Evolutionary conservation across 2,113 vertebrate species (phyloP).

Genomic region (Apodemus sylvaticus): DNA sequence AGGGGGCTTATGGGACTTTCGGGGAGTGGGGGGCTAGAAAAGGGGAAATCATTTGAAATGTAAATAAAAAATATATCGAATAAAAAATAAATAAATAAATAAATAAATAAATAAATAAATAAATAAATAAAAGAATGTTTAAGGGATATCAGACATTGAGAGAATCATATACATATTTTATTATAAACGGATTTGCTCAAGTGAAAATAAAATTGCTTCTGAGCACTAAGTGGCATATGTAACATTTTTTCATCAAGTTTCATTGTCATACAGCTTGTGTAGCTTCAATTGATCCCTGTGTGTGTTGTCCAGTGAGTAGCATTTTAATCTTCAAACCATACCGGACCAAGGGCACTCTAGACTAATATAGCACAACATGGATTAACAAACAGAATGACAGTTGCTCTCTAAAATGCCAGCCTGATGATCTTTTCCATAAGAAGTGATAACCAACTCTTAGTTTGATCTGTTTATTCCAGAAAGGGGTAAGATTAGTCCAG

Average conservation of each 20-base stretch:
- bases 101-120: no score
- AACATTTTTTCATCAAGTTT: not conserved
- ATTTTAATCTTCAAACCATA: not conserved
- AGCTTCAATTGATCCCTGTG: not conserved
- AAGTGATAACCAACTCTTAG: not conserved
- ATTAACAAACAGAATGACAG: not conserved
- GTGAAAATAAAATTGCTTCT: not conserved
- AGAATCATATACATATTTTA: not conserved
- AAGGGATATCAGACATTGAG: not conserved
- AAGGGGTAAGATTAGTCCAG: not conserved
- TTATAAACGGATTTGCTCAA: not conserved
- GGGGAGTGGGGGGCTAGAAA: no score
- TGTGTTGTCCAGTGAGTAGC: not conserved
- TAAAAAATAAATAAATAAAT: no score
- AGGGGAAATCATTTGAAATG: no score
- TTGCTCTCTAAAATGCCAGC: not conserved
- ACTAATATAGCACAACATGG: not conserved
- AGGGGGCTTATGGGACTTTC: no score
- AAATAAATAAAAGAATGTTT: no score
- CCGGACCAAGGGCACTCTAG: not conserved
- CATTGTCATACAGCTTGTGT: not conserved
- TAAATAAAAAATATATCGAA: no score
- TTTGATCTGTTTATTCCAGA: not conserved
- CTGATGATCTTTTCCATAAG: not conserved
- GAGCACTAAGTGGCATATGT: rapidly evolving